phyloP scores from a whole-genome alignment of 2,113 vertebrate genomes.

The Lichenostomus cassidix region DNA sequence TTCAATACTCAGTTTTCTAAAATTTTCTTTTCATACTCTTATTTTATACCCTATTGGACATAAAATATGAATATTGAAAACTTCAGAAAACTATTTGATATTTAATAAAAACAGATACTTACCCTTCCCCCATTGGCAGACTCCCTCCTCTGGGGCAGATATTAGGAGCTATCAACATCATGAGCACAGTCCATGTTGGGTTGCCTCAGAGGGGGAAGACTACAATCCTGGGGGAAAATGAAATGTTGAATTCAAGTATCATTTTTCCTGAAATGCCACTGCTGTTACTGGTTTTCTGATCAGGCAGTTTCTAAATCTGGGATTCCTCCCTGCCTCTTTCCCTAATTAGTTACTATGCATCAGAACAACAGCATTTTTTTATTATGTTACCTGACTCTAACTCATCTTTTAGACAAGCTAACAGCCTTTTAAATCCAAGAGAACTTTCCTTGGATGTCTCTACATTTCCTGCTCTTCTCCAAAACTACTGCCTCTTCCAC shows the following conservation, averaged over 20 bases:
- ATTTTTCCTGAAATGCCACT: conserved; percentile 1
- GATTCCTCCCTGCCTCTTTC: background rate
- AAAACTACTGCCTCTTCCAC: background rate
- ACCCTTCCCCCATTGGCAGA: conserved; percentile 39
- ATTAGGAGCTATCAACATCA: conserved; percentile 46
- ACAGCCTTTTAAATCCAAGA: background rate
- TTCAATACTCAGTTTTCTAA: conserved; percentile 68
- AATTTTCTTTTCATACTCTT: conserved; percentile 69
- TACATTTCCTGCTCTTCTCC: background rate
- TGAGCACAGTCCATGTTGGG: conserved; percentile 8
- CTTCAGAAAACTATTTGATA: conserved; percentile 64
- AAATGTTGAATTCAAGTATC: conserved; percentile 38
- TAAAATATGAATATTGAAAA: conserved; percentile 69
- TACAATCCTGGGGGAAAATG: conserved; percentile 45
- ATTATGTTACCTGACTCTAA: background rate
- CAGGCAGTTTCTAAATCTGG: background rate
- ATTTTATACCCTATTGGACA: conserved; percentile 67
- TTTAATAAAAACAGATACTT: conserved; percentile 70
- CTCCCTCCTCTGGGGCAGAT: conserved; percentile 60
- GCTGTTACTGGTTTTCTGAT: background rate
- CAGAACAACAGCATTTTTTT: background rate
- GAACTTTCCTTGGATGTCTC: background rate
- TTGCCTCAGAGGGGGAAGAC: conserved; percentile 58
- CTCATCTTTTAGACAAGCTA: background rate
- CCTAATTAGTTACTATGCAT: background rate